Evolutionary conservation across 2,888 invertebrate genomes (phyloP), one percentile per base, ranked within the genome.

Genomic region (Cryptosula pallasiana): DNA sequence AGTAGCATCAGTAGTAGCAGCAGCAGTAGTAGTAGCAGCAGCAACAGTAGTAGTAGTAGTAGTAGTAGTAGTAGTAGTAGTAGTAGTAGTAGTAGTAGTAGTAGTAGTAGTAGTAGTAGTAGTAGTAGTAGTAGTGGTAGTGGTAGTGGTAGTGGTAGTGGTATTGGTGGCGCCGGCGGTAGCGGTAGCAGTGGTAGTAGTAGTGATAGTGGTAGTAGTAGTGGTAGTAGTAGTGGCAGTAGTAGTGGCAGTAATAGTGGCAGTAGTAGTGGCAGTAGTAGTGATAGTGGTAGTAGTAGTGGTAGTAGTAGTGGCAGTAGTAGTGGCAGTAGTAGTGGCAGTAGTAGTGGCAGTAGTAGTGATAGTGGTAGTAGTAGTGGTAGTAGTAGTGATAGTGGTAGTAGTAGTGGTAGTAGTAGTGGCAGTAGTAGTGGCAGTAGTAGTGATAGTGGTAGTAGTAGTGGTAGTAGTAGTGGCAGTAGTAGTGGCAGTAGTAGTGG

Each of bases 341-440:
- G 32, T 63, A 20, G 32, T 32, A n/a, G 27, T 63, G 32, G 34
- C 32, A 63, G 20, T 20, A 63, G 63, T 34, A 63, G 63, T 63
- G 13, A 27, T 27, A 63, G 63, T 63, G 32, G 63, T 32, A 63
- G 63, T 32, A 32, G 63, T 32, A 27, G 34, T 27, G 27, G 32
- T 25, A 34, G 63, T 63, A 32, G 63, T 34, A 32, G 63, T 63
- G 32, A 27, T 32, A 34, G 63, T 27, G 27, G 63, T 13, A 63
- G 63, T 25, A 34, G 34, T 13, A 32, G 32, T 63, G 32, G 63
- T 63, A 34, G 29, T 63, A 32, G 63, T 34, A 34, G 34, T 13
- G 27, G 63, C 5, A 63, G 63, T 3, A 13, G 63, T n/a, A 63
- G 63, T 63, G n/a, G n/a, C n/a, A n/a, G n/a, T n/a, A n/a, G n/a